These are phyloP conservation scores for Enhydra lutris DNA, from an alignment of 2,113 vertebrate species.

Conservation along the genomic window DNA sequence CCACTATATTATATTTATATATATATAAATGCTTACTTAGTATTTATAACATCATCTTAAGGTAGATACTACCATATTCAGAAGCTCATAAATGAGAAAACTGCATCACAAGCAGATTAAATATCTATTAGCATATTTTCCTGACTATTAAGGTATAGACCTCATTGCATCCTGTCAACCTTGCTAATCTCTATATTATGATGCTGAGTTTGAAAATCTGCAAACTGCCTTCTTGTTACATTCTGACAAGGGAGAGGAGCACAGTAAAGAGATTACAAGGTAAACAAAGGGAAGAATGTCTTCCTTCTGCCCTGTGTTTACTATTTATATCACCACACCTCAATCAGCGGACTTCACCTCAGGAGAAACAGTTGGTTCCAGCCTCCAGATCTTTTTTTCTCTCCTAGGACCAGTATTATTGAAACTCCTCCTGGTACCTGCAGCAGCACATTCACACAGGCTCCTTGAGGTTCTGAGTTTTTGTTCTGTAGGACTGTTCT, in stretches of 20 bases:
- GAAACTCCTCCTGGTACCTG: not conserved
- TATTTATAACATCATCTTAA: not conserved
- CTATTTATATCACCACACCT: not conserved
- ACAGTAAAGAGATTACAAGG: not conserved
- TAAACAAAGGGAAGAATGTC: not conserved
- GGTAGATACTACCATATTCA: not conserved
- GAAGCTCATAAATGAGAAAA: not conserved
- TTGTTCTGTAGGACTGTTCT: not conserved
- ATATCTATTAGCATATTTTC: not conserved
- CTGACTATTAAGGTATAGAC: not conserved
- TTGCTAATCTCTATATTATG: not conserved
- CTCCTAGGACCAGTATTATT: too few relatives aligned
- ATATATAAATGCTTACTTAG: not conserved
- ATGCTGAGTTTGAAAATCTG: not conserved
- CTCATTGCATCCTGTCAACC: not conserved
- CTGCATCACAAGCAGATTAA: not conserved
- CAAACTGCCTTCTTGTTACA: not conserved
- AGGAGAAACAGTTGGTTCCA: not conserved
- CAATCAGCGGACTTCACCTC: rapidly evolving
- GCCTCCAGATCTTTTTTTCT: not conserved
- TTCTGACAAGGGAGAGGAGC: not conserved
- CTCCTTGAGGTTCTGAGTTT: not conserved
- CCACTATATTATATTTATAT: not conserved
- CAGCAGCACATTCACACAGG: rapidly evolving
- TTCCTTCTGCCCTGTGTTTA: not conserved